Conservation (phyloP, 1,140 invertebrate genomes). For the Drosophila setifemur region DNA sequence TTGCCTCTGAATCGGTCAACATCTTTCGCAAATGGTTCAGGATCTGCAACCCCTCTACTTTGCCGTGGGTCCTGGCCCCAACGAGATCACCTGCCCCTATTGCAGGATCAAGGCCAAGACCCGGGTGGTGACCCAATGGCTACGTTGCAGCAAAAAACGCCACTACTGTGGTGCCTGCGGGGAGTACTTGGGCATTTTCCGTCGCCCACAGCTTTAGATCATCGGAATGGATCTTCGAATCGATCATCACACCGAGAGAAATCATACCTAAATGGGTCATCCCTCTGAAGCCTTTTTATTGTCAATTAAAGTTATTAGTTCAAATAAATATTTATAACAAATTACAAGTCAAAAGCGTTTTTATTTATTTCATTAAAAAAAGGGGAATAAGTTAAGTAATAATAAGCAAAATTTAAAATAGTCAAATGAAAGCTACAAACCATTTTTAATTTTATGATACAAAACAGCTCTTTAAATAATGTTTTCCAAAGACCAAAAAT, state of each 20-base stretch:
- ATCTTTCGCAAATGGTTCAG: conserved; percentile 37
- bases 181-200: conserved; percentile 74
- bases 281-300: not conserved
- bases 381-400: too few species aligned
- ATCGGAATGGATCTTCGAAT: not conserved
- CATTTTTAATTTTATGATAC: too few species aligned
- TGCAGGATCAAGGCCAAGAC: conserved; percentile 65
- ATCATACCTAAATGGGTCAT: not conserved
- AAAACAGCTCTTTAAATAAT: too few species aligned
- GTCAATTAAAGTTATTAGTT: too few species aligned
- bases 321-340: not conserved
- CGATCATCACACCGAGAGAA: not conserved
- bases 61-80: conserved; percentile 75
- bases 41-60: conserved; percentile 66
- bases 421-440: too few species aligned
- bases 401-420: too few species aligned
- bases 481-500: too few species aligned
- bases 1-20: conserved; percentile 26
- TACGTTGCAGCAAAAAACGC: conserved; percentile 57
- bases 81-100: conserved; percentile 74
- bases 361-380: not conserved
- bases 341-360: not conserved
- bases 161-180: conserved; percentile 77
- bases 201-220: conserved; percentile 66
- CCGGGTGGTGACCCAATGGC: conserved; percentile 52